Conservation (phyloP, 2,797 vertebrate species). For the Pteropus rufus region DNA sequence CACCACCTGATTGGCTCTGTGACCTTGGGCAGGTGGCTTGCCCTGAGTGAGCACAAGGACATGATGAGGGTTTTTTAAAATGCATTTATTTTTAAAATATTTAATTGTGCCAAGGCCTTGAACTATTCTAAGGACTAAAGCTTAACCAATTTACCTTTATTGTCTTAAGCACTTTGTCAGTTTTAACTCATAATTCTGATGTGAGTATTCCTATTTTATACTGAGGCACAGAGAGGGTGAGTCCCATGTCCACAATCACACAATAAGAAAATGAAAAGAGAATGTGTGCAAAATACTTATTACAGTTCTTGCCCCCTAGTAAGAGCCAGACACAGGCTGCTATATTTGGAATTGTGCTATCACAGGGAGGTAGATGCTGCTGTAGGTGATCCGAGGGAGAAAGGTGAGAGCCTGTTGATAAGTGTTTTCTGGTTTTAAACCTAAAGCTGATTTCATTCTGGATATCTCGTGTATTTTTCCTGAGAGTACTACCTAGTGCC, state of each 20-base stretch:
- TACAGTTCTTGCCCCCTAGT: not conserved
- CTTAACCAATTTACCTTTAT: not conserved
- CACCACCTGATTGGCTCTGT: not conserved
- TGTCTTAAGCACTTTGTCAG: not conserved
- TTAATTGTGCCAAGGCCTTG: not conserved
- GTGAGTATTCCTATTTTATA: not conserved
- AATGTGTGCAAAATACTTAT: not conserved
- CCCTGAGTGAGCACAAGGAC: not conserved
- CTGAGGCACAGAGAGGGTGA: not conserved
- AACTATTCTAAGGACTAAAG: not conserved
- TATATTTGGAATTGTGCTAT: not conserved
- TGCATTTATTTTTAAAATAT: not conserved
- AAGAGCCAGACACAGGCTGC: not conserved
- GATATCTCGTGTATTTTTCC: not conserved
- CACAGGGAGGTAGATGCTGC: not conserved
- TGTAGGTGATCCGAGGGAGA: not conserved
- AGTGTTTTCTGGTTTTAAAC: not conserved
- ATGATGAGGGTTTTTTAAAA: not conserved
- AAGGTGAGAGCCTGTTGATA: not conserved
- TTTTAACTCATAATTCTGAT: not conserved
- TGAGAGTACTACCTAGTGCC: not conserved
- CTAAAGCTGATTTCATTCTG: not conserved
- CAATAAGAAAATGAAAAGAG: not conserved
- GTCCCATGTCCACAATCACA: not conserved
- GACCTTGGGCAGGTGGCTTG: not conserved